These are phyloP conservation scores for Pyrrhosoma nymphula DNA, from an alignment of 2,888 invertebrate genomes.

Conservation along the genomic window DNA sequence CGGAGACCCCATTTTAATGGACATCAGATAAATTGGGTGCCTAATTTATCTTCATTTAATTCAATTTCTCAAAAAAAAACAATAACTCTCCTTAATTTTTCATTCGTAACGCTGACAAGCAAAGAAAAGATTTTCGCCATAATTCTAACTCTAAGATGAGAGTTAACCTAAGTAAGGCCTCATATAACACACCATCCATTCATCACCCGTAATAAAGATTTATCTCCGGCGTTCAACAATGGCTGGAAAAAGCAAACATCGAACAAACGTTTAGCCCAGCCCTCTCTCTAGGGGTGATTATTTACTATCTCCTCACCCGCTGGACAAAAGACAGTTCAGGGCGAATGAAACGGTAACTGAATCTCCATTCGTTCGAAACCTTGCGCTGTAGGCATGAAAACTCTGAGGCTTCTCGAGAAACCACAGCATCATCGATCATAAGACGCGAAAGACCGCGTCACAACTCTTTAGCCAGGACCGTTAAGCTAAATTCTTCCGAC, in stretches of 20 bases:
- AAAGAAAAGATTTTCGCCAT: slow-evolving; percentile 2
- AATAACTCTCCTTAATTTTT: background rate
- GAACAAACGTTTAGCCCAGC: slow-evolving; percentile 1
- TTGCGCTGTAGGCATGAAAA: background rate
- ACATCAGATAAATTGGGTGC: background rate
- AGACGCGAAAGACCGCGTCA: slow-evolving; percentile 55
- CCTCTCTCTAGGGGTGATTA: background rate
- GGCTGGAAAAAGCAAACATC: background rate
- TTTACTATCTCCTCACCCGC: background rate
- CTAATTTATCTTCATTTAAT: slow-evolving; percentile 26
- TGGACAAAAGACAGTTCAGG: background rate
- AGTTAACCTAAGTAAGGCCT: background rate
- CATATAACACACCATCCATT: background rate
- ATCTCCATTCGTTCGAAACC: slow-evolving; percentile 7
- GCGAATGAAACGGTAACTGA: slow-evolving; percentile 14
- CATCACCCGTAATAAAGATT: slow-evolving; percentile 34
- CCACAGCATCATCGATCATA: slow-evolving; percentile 50
- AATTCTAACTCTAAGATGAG: slow-evolving; percentile 27
- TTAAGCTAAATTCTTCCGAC: slow-evolving; percentile 54
- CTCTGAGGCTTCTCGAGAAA: slow-evolving; percentile 22
- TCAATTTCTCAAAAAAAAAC: background rate
- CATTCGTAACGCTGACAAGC: background rate
- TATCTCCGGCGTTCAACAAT: slow-evolving; percentile 25
- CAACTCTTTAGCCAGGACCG: slow-evolving; percentile 25
- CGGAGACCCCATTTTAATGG: background rate